These are phyloP conservation scores for Babylonia areolata DNA, from an alignment of 1,140 invertebrate species.

Conservation along the genomic window DNA sequence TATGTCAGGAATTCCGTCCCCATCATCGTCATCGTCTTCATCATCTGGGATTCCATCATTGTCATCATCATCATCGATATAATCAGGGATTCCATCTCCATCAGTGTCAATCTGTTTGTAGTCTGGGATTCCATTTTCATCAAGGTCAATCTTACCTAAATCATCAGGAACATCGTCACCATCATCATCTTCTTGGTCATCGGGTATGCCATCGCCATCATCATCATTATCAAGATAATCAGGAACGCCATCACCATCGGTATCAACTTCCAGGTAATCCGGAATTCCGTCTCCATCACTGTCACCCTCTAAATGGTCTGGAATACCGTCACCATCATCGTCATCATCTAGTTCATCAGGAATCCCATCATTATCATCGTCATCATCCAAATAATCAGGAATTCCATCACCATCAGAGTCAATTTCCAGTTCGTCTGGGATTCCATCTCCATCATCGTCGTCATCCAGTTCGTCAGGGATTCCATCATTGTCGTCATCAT, in stretches of 20 bases:
- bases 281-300: conserved; percentile 67
- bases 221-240: conserved; percentile 59
- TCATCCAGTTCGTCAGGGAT: conserved; percentile 57
- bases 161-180: conserved; percentile 70
- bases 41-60: conserved; percentile 68
- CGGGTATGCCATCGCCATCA: conserved; percentile 67
- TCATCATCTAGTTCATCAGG: conserved; percentile 68
- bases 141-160: conserved; percentile 63
- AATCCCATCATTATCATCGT: conserved; percentile 70
- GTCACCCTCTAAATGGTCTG: conserved; percentile 61
- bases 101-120: conserved; percentile 64
- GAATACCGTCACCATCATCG: conserved; percentile 66
- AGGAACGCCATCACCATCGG: conserved; percentile 68
- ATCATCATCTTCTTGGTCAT: conserved; percentile 59
- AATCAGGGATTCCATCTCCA: conserved; percentile 67
- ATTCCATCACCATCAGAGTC: conserved; percentile 66
- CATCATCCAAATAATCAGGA: conserved; percentile 62
- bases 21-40: conserved; percentile 58
- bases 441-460: conserved; percentile 60
- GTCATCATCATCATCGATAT: conserved; percentile 65
- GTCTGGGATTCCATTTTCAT: conserved; percentile 68
- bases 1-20: conserved; percentile 68
- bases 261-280: conserved; percentile 66
- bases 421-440: conserved; percentile 56
- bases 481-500: conserved; percentile 66